Percentiles rank a stretch among this genome's conserved stretches.
These are phyloP conservation scores for Natator depressus DNA, from an alignment of 2,113 vertebrate species.

Conservation along the genomic window DNA sequence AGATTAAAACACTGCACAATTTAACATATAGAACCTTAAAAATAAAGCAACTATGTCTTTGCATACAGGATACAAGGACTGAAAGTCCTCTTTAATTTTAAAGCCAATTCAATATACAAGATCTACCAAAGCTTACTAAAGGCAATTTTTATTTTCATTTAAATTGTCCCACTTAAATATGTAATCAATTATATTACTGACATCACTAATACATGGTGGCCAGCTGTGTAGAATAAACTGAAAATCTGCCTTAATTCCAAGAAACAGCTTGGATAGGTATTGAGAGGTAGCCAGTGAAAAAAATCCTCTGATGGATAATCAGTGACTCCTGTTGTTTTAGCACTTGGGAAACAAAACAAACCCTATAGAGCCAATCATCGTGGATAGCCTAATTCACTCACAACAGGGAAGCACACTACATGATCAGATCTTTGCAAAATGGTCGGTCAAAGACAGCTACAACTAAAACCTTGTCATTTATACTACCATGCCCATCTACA, in stretches of 20 bases:
- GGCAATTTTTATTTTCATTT: conserved; percentile 21
- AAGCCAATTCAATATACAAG: conserved; percentile 9
- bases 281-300: conserved; percentile 12
- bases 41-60: background rate
- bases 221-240: background rate
- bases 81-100: conserved; percentile 33
- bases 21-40: background rate
- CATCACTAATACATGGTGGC: conserved; percentile 11
- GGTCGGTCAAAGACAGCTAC: background rate
- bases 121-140: background rate
- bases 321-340: background rate
- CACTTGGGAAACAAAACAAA: background rate
- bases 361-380: background rate
- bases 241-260: background rate
- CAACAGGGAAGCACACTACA: background rate
- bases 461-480: background rate
- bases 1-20: background rate
- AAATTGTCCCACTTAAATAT: conserved; percentile 4
- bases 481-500: background rate
- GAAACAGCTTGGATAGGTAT: background rate
- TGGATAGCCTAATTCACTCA: background rate
- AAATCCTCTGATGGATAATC: background rate
- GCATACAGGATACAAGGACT: background rate
- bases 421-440: background rate
- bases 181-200: background rate